Percentiles rank a stretch among this genome's conserved stretches.
phyloP scores from a whole-genome alignment of 1,140 invertebrate genomes.

The Adoxophyes honmai region DNA sequence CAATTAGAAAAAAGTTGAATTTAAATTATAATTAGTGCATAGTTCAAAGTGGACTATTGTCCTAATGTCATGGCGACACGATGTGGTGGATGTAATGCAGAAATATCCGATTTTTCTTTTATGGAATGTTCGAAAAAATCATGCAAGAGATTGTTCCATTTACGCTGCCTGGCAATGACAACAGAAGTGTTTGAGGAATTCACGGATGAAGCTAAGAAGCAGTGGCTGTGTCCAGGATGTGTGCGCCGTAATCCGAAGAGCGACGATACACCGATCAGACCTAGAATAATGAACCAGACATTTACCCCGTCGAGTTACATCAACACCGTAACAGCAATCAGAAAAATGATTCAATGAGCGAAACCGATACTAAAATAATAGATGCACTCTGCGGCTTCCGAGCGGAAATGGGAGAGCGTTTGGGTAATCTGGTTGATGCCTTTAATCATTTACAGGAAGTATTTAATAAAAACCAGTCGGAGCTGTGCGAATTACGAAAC shows the following conservation, averaged over 20 bases:
- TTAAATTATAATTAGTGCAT: too few relatives aligned
- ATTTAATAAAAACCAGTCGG: not conserved
- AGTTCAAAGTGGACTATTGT: not conserved
- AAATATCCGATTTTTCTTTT: conserved; percentile 21
- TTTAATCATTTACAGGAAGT: not conserved
- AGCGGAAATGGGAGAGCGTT: not conserved
- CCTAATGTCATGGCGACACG: conserved; percentile 17
- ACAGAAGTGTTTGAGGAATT: conserved; percentile 18
- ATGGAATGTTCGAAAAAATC: conserved; percentile 28
- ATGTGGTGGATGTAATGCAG: conserved; percentile 23
- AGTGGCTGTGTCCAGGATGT: conserved; percentile 26
- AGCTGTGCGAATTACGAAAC: not conserved
- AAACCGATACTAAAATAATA: not conserved
- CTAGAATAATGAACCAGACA: conserved; percentile 19
- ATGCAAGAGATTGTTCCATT: conserved; percentile 24
- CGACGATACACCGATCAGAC: conserved; percentile 19
- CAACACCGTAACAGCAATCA: too few relatives aligned
- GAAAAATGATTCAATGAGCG: not conserved
- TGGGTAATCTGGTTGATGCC: not conserved
- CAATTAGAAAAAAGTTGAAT: too few relatives aligned
- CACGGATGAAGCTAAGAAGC: conserved; percentile 19
- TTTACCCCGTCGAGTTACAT: conserved; percentile 20
- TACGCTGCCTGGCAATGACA: conserved; percentile 21
- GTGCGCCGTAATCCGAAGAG: not conserved
- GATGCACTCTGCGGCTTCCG: not conserved